phyloP scores from a whole-genome alignment of 2,113 vertebrate genomes.

The Sinocyclocheilus anophthalmus region DNA sequence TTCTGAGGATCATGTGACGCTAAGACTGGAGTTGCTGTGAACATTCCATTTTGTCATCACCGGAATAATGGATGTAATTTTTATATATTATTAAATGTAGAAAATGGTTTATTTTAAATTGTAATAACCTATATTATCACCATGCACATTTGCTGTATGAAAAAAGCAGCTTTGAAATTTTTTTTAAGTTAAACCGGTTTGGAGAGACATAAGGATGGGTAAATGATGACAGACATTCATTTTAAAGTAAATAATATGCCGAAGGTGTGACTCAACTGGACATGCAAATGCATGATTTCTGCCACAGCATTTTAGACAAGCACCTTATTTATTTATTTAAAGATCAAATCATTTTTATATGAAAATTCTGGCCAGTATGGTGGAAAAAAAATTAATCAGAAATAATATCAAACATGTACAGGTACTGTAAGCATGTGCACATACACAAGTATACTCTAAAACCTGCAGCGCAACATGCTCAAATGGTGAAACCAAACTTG shows the following conservation, averaged over 20 bases:
- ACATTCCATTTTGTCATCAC: no score
- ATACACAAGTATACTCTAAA: background rate
- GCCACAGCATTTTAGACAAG: background rate
- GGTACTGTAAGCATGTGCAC: background rate
- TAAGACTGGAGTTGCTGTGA: no score
- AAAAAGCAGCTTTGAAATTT: no score
- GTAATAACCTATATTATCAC: no score
- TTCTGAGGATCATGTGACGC: no score
- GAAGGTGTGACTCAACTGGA: background rate
- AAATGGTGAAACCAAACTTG: conserved; percentile 11
- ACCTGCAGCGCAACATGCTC: background rate
- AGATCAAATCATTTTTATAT: background rate
- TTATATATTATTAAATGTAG: no score
- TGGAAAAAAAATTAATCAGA: background rate
- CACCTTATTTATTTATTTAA: background rate
- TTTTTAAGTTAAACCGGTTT: background rate
- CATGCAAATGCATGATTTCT: conserved; percentile 1
- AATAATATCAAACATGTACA: background rate
- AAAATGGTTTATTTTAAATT: no score
- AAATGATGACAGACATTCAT: background rate
- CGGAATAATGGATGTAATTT: no score
- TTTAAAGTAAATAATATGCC: background rate
- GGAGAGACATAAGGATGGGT: background rate
- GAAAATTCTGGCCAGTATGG: background rate
- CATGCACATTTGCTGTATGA: no score